Evolutionary conservation across 2,113 vertebrate genomes (phyloP).

Genomic region (Terrapene triunguis): DNA sequence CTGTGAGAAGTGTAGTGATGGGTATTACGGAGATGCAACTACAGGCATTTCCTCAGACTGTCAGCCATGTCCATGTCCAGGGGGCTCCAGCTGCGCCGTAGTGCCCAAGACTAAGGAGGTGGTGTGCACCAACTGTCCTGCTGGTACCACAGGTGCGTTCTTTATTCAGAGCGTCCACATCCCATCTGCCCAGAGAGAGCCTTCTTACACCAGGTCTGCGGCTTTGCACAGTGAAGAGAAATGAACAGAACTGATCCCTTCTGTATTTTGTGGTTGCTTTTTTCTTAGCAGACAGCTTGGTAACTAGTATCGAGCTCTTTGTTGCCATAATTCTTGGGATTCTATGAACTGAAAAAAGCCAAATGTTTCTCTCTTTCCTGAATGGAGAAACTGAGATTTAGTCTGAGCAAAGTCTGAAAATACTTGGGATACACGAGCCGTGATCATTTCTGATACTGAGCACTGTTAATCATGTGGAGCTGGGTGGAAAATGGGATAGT

Average conservation of each 20-base stretch:
- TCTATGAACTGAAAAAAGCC: background rate
- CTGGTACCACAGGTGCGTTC: slow-evolving; percentile 90
- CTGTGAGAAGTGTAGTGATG: slow-evolving; percentile 93
- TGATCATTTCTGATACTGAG: background rate
- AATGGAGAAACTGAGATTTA: background rate
- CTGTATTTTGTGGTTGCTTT: background rate
- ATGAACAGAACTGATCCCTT: background rate
- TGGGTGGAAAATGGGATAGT: background rate
- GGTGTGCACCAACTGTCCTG: slow-evolving; percentile 95
- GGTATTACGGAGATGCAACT: slow-evolving; percentile 93
- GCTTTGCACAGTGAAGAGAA: background rate
- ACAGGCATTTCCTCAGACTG: slow-evolving; percentile 86
- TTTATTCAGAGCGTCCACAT: background rate
- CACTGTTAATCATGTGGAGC: background rate
- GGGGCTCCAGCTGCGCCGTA: slow-evolving; percentile 88
- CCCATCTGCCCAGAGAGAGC: fast-evolving
- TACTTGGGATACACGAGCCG: background rate
- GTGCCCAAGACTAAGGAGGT: slow-evolving; percentile 92
- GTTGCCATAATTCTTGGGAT: background rate
- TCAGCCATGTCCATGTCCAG: slow-evolving; percentile 90
- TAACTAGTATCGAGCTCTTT: background rate
- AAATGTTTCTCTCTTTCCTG: background rate
- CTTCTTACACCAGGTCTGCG: background rate
- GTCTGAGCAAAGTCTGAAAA: background rate
- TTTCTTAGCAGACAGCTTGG: background rate